A percentile compares a stretch with the other conserved stretches of the same genome.
phyloP scores from a whole-genome alignment of 1,140 invertebrate genomes.

The Brachionus plicatilis region DNA sequence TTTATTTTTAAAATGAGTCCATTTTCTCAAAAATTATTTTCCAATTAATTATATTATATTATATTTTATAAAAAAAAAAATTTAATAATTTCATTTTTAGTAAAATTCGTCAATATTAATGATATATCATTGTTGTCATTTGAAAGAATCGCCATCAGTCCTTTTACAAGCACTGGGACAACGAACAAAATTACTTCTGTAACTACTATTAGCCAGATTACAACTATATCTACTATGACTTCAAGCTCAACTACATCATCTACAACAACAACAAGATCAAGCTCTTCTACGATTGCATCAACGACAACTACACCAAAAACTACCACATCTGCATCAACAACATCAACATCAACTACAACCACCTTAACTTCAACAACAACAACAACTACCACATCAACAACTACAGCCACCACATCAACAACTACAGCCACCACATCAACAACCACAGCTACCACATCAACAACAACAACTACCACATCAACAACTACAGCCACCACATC shows the following conservation, averaged over 20 bases:
- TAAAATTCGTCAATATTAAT: conserved; percentile 9
- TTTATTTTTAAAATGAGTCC: too few species aligned
- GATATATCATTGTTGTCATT: not conserved
- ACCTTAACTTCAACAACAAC: not conserved
- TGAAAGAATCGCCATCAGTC: not conserved
- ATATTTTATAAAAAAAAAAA: too few species aligned
- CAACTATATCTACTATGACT: not conserved
- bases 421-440: not conserved
- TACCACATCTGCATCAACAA: conserved; percentile 31
- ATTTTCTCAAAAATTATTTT: too few species aligned
- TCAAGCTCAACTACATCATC: not conserved
- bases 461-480: not conserved
- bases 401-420: not conserved
- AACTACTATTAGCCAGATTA: not conserved
- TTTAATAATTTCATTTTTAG: not conserved
- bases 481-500: conserved; percentile 41
- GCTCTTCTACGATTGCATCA: not conserved
- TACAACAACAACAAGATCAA: not conserved
- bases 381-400: conserved; percentile 39
- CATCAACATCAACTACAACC: not conserved
- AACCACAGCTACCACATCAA: not conserved
- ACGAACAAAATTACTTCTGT: not conserved
- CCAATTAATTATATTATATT: too few species aligned
- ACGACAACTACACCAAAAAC: not conserved
- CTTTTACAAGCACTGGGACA: not conserved